Conservation (phyloP, 2,113 vertebrate species). For the Cololabis saira region DNA sequence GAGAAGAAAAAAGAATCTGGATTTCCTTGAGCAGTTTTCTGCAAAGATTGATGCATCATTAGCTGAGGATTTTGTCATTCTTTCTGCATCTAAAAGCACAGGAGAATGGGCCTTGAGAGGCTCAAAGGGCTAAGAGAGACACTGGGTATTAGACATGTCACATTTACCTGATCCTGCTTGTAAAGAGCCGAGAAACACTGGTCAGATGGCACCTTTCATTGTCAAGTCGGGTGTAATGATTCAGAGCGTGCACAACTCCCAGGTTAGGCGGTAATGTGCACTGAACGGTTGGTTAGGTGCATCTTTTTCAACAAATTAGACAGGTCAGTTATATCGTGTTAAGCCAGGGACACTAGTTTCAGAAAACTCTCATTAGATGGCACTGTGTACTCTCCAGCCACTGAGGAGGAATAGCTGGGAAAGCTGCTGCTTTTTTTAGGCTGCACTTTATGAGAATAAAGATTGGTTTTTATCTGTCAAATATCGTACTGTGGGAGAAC, state of each 20-base stretch:
- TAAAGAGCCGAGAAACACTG: not conserved
- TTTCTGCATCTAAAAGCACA: constrained; percentile 4
- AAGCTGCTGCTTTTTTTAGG: constrained; percentile 18
- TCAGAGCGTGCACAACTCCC: constrained; percentile 25
- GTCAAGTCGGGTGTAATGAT: constrained; percentile 29
- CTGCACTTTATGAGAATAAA: constrained; percentile 65
- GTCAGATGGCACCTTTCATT: constrained; percentile 25
- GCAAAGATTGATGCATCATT: constrained; percentile 52
- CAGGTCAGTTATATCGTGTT: not conserved
- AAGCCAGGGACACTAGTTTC: constrained; percentile 19
- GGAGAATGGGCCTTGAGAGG: not conserved
- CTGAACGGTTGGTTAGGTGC: constrained; percentile 41
- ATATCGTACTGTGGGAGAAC: constrained; percentile 44
- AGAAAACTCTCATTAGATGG: constrained; percentile 66
- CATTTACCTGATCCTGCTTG: constrained; percentile 10
- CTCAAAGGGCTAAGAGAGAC: too few relatives aligned
- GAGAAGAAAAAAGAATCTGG: constrained; percentile 6
- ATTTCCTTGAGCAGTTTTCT: constrained; percentile 31
- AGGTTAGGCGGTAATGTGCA: constrained; percentile 21
- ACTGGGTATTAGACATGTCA: too few relatives aligned
- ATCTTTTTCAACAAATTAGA: constrained; percentile 51
- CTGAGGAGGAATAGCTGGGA: constrained; percentile 23
- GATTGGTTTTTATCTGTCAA: constrained; percentile 69
- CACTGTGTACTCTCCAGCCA: constrained; percentile 55
- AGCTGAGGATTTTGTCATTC: constrained; percentile 17